A percentile compares a stretch with the other conserved stretches of the same genome.
These are phyloP conservation scores for Magallana ariakensis DNA, from an alignment of 1,140 invertebrate genomes.

Conservation along the genomic window DNA sequence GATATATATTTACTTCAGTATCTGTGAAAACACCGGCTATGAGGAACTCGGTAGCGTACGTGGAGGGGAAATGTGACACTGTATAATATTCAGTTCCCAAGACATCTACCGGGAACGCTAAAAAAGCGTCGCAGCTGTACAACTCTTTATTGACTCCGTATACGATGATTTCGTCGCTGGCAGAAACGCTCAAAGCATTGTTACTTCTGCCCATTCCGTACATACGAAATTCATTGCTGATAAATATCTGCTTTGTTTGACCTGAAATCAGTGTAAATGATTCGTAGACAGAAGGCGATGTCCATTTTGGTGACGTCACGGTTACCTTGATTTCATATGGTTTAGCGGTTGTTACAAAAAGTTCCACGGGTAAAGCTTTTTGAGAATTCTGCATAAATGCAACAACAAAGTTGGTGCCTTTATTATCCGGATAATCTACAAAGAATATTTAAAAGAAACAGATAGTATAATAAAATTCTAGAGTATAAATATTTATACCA, in stretches of 20 bases:
- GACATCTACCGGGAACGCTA: constrained; percentile 68
- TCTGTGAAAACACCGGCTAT: constrained; percentile 55
- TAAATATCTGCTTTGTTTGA: constrained; percentile 48
- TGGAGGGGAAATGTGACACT: constrained; percentile 59
- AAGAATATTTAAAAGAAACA: neutral
- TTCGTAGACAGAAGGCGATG: constrained; percentile 5
- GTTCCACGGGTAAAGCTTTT: constrained; percentile 48
- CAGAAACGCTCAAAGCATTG: constrained; percentile 56
- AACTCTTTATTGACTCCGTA: constrained; percentile 66
- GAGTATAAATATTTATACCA: neutral
- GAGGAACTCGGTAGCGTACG: constrained; percentile 47
- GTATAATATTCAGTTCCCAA: constrained; percentile 70
- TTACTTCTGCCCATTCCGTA: constrained; percentile 27
- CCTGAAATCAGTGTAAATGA: constrained; percentile 48
- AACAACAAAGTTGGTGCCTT: constrained; percentile 54
- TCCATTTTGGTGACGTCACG: constrained; percentile 54
- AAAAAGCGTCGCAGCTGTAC: constrained; percentile 65
- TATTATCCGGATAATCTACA: constrained; percentile 41
- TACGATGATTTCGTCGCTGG: constrained; percentile 62
- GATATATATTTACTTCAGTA: constrained; percentile 48
- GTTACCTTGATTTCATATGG: constrained; percentile 55
- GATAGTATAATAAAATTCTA: neutral
- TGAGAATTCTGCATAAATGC: constrained; percentile 46
- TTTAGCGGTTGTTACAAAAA: constrained; percentile 64
- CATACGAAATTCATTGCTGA: constrained; percentile 49